Percentiles rank a stretch among this genome's conserved stretches.
These are phyloP conservation scores for Picathartes gymnocephalus DNA, from an alignment of 2,113 vertebrate genomes.

Conservation along the genomic window DNA sequence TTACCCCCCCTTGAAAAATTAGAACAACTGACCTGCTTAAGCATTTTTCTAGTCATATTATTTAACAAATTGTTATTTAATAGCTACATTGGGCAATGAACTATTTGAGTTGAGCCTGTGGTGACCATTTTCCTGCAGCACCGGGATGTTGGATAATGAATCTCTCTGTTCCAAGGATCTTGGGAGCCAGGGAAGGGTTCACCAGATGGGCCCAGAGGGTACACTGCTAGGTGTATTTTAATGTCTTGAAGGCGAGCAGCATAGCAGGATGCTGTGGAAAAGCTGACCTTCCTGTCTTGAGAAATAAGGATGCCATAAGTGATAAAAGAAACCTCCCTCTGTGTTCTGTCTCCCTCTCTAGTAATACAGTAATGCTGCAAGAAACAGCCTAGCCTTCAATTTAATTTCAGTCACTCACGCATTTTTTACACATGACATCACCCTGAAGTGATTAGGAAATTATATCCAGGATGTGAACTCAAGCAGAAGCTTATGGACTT, in stretches of 20 bases:
- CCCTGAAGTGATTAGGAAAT: conserved; percentile 17
- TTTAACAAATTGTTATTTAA: conserved; percentile 45
- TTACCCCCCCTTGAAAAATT: neutral
- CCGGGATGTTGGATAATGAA: neutral
- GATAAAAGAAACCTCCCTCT: neutral
- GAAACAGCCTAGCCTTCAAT: neutral
- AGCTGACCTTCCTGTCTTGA: neutral
- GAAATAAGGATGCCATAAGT: neutral
- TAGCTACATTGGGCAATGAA: neutral
- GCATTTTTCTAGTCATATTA: neutral
- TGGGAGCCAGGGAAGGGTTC: neutral
- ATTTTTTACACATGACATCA: conserved; percentile 18
- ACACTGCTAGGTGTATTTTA: neutral
- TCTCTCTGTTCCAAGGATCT: neutral
- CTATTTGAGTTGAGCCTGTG: neutral
- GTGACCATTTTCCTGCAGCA: neutral
- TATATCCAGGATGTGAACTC: neutral
- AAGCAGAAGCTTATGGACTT: neutral
- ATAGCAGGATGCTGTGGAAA: conserved; percentile 22
- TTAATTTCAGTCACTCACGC: neutral
- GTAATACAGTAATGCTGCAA: neutral
- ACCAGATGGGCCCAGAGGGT: neutral
- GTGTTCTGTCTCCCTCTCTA: neutral
- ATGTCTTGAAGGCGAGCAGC: neutral
- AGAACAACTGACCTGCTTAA: conserved; percentile 1